A percentile compares a stretch with the other conserved stretches of the same genome.
These are phyloP conservation scores for Melanitta fusca DNA, from an alignment of 2,797 vertebrate species.

Conservation along the genomic window DNA sequence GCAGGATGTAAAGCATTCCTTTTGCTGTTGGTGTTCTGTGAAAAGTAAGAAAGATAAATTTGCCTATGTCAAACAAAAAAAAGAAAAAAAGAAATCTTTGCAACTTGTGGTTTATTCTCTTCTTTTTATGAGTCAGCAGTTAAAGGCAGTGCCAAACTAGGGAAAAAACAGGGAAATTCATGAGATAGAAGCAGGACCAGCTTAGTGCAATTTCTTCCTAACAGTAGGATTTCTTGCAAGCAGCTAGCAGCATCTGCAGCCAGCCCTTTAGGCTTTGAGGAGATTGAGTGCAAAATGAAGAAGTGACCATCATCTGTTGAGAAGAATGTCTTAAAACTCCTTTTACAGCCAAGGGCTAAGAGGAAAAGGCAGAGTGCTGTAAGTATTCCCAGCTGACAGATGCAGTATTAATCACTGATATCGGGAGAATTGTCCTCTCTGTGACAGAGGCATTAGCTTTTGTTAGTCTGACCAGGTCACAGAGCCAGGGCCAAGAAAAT, in stretches of 20 bases:
- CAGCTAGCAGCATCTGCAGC: conserved; percentile 47
- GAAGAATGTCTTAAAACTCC: conserved; percentile 8
- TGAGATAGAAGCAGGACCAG: conserved; percentile 21
- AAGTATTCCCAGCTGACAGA: conserved; percentile 40
- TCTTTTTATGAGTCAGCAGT: conserved; percentile 54
- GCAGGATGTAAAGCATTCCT: not conserved
- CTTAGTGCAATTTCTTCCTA: not conserved
- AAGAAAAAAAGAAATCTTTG: not conserved
- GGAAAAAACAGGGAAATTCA: conserved; percentile 10
- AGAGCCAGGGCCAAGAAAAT: conserved; percentile 50
- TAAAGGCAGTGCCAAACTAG: not conserved
- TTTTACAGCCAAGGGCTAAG: conserved; percentile 17
- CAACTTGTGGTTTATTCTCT: conserved; percentile 10
- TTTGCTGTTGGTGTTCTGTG: conserved; percentile 14
- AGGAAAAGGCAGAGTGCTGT: not conserved
- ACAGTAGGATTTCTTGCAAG: conserved; percentile 41
- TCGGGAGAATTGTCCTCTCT: conserved; percentile 3
- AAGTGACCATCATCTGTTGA: not conserved
- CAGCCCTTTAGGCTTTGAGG: conserved; percentile 36
- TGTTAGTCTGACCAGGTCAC: conserved; percentile 59
- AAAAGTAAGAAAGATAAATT: conserved; percentile 2
- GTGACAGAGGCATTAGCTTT: conserved; percentile 35
- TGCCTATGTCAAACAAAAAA: not conserved
- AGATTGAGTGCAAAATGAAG: not conserved
- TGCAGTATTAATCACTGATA: conserved; percentile 32